Evolutionary conservation across 1,140 invertebrate genomes (phyloP), one percentile per base, ranked within the genome.

Genomic region (Zaprionus gabonicus): DNA sequence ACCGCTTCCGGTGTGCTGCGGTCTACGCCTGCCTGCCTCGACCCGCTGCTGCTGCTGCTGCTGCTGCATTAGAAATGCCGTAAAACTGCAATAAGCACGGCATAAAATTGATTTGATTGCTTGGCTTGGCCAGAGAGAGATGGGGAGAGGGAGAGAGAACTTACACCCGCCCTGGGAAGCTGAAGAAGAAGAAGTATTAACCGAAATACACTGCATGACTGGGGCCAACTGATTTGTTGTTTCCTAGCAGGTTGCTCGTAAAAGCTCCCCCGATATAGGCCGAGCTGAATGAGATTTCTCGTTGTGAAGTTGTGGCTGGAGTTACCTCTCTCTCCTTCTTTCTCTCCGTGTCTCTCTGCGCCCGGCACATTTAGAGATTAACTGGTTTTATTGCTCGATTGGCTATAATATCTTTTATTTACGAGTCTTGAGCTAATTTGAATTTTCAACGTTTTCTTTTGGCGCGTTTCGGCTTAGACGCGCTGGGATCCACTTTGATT

Each of bases 351-450:
- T 25, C 1, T 23, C 20, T 4, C 46, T 51, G 41, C 12, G 63
- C 82, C 66, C 76, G 81, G 72, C 79, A 77, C 86, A 90, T 90
- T 90, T 91, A 82, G 78, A 91, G 91, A 92, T 92, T 91, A 92
- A 91, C 85, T 87, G 82, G 91, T 92, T 91, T 91, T 91, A 91
- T 84, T 91, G 75, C 84, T 78, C 84, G 90, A 82, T 92, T 91
- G 90, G 80, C 86, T 77, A 91, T 86, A 91, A 92, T 92, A 92
- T 87, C 85, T 84, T 91, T 91, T 92, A 92, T 92, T 92, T 92
- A 92, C 86, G 91, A 92, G 79, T 84, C 75, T 81, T 77, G 75
- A 78, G 81, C 91, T 91, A 90, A 92, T 92, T 92, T 91, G 83
- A 92, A 92, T 91, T 92, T 92, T 86, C 90, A 90, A 86, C 86